These are phyloP conservation scores for Euleptes europaea DNA, from an alignment of 2,113 vertebrate species.

Conservation along the genomic window DNA sequence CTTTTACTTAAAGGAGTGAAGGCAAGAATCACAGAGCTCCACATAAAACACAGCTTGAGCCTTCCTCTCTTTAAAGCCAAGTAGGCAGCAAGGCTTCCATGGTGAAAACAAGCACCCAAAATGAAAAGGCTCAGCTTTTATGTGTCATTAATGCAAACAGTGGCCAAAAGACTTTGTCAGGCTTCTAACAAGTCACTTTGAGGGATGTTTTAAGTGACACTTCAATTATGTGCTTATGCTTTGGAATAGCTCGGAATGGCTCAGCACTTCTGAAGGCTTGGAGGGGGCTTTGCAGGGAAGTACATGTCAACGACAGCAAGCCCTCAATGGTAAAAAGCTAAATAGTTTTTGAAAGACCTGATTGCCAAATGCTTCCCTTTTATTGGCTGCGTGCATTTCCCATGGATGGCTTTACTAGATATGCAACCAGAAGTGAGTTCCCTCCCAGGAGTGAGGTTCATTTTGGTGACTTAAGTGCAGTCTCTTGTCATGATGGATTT, in stretches of 20 bases:
- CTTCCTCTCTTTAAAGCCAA: constrained; percentile 32
- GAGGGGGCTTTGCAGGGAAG: constrained; percentile 67
- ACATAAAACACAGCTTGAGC: background rate
- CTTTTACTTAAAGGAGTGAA: background rate
- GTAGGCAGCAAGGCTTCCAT: constrained; percentile 26
- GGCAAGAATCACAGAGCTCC: background rate
- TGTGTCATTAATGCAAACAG: constrained; percentile 3
- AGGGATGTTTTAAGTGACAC: constrained; percentile 21
- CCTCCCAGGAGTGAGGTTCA: constrained; percentile 83
- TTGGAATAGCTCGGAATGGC: constrained; percentile 56
- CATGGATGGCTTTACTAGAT: constrained; percentile 81
- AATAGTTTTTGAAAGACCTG: constrained; percentile 91
- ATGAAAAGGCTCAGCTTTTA: constrained; percentile 26
- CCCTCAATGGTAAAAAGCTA: constrained; percentile 81
- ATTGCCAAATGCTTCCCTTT: constrained; percentile 80
- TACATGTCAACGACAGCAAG: constrained; percentile 78
- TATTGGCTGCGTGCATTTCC: constrained; percentile 77
- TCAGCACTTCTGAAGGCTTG: constrained; percentile 60
- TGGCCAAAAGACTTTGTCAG: background rate
- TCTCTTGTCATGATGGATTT: constrained; percentile 82
- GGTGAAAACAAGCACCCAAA: constrained; percentile 9
- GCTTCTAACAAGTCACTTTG: background rate
- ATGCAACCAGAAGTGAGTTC: constrained; percentile 83
- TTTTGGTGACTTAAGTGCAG: constrained; percentile 86
- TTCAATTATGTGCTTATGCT: constrained; percentile 38